These are phyloP conservation scores for Drosophila neotestacea DNA, from an alignment of 2,888 invertebrate species.

Conservation along the genomic window DNA sequence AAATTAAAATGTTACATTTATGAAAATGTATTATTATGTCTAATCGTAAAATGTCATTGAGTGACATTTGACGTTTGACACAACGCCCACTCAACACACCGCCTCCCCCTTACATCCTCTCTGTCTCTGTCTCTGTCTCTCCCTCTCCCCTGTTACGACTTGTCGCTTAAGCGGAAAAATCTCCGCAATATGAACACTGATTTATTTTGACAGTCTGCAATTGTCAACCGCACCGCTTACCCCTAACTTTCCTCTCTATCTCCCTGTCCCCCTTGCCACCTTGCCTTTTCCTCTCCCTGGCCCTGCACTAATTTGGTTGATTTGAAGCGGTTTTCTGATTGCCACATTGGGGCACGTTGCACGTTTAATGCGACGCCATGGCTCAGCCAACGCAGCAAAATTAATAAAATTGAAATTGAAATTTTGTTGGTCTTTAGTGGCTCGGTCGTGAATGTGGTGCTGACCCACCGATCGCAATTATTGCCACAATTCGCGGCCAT, in stretches of 20 bases:
- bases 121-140: not conserved
- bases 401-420: constrained; percentile 51
- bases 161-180: constrained; percentile 10
- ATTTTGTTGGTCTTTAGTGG: constrained; percentile 28
- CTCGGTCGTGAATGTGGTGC: constrained; percentile 22
- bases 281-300: not conserved
- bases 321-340: constrained; percentile 62
- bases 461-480: constrained; percentile 51
- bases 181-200: constrained; percentile 30
- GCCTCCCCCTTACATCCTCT: not conserved
- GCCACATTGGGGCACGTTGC: constrained; percentile 36
- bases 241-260: not conserved
- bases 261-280: not conserved
- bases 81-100: constrained; percentile 28
- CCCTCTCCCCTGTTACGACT: not conserved
- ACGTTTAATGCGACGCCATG: constrained; percentile 22
- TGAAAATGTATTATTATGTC: constrained; percentile 76
- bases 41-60: constrained; percentile 69
- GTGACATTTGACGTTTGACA: constrained; percentile 76
- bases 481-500: constrained; percentile 71
- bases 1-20: constrained; percentile 77
- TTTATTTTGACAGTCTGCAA: constrained; percentile 66
- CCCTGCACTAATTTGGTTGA: constrained; percentile 51
- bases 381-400: constrained; percentile 29
- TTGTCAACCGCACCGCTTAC: constrained; percentile 30